phyloP scores from a whole-genome alignment of 2,888 invertebrate genomes.

The Pyralis farinalis region DNA sequence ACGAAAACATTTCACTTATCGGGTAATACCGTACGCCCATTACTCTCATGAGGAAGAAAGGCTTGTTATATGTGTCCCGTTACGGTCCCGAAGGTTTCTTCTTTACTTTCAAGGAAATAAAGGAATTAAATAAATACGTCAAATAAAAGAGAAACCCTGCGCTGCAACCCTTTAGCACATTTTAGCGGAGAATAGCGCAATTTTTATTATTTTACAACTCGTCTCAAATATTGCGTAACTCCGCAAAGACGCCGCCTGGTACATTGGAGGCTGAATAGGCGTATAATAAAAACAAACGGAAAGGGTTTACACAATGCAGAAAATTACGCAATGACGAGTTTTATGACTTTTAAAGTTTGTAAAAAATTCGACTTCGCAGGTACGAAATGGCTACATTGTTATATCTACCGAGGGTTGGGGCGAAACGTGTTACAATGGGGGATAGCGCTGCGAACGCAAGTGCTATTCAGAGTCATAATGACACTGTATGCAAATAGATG shows the following conservation, averaged over 20 bases:
- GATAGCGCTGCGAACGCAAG: constrained; percentile 45
- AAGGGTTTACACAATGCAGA: constrained; percentile 78
- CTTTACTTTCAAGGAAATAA: constrained; percentile 3
- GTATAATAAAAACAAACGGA: constrained; percentile 75
- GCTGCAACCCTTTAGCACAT: constrained; percentile 67
- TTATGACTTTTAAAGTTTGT: constrained; percentile 46
- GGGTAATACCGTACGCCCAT: constrained; percentile 44
- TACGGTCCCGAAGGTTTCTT: constrained; percentile 39
- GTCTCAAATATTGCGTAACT: constrained; percentile 64
- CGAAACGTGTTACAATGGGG: constrained; percentile 28
- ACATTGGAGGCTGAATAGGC: constrained; percentile 49
- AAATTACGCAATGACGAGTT: constrained; percentile 74
- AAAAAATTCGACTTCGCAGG: constrained; percentile 70
- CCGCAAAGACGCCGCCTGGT: constrained; percentile 62
- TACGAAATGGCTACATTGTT: constrained; percentile 57
- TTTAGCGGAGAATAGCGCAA: constrained; percentile 73
- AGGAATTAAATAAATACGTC: constrained; percentile 19
- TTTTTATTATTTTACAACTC: constrained; percentile 73
- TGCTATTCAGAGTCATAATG: constrained; percentile 46
- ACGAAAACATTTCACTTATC: constrained; percentile 47
- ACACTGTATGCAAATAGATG: constrained; percentile 69
- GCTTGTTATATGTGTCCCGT: constrained; percentile 57
- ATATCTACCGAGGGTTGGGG: constrained; percentile 28
- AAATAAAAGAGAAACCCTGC: constrained; percentile 62
- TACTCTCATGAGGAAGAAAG: constrained; percentile 48